phyloP scores from a whole-genome alignment of 1,140 invertebrate species.

The Telenomus remus region DNA sequence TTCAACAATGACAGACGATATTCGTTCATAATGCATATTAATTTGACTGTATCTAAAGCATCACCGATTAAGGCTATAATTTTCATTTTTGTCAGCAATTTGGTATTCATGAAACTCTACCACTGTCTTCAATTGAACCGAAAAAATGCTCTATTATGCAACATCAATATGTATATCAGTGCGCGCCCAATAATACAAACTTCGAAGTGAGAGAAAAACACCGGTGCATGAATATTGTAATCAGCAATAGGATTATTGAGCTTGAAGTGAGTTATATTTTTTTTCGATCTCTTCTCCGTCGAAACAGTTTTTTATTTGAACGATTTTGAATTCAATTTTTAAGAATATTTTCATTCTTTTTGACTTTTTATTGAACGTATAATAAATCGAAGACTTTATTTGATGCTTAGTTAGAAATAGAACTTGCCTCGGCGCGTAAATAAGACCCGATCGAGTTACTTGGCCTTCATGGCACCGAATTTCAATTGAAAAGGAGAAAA shows the following conservation, averaged over 20 bases:
- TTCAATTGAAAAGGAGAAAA: no score
- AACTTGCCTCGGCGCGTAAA: no score
- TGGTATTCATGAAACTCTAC: neutral
- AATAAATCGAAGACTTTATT: no score
- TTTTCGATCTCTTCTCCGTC: neutral
- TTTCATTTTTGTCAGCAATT: neutral
- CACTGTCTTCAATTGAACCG: neutral
- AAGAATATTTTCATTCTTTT: no score
- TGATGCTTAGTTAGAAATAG: no score
- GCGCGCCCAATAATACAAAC: neutral
- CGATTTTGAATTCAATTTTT: no score
- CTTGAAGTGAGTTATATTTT: neutral
- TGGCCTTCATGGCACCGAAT: no score
- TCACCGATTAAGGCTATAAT: conserved; percentile 10
- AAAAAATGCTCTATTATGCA: conserved; percentile 1
- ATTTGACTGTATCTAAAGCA: neutral
- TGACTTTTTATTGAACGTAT: no score
- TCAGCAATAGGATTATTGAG: conserved; percentile 1
- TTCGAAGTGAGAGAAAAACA: neutral
- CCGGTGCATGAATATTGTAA: conserved; percentile 32
- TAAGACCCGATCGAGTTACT: no score
- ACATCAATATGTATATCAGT: neutral
- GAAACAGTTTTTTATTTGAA: no score
- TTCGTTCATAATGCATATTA: neutral
- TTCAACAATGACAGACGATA: conserved; percentile 1